A percentile compares a stretch with the other conserved stretches of the same genome.
phyloP scores from a whole-genome alignment of 1,140 invertebrate species.

The Plodia interpunctella region DNA sequence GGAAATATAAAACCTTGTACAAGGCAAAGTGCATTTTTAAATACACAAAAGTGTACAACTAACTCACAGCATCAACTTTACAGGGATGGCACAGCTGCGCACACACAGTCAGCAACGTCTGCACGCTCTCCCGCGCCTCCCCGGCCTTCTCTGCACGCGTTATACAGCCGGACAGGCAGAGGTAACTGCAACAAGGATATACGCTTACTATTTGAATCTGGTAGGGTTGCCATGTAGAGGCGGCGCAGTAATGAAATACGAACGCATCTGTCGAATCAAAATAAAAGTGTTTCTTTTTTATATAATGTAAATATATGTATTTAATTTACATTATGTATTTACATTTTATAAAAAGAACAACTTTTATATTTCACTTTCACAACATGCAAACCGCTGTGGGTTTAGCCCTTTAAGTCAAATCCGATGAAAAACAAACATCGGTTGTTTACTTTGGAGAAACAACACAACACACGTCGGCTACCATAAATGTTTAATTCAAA shows the following conservation, averaged over 20 bases:
- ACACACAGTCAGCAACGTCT: constrained; percentile 56
- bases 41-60: not conserved
- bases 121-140: constrained; percentile 50
- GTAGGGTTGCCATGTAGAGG: too few relatives aligned
- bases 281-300: too few relatives aligned
- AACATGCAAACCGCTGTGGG: not conserved
- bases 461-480: constrained; percentile 10
- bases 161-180: constrained; percentile 52
- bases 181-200: constrained; percentile 58
- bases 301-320: too few relatives aligned
- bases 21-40: too few relatives aligned
- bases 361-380: too few relatives aligned
- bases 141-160: constrained; percentile 41
- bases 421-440: constrained; percentile 33
- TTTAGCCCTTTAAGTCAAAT: constrained; percentile 19
- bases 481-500: not conserved
- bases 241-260: too few relatives aligned
- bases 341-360: too few relatives aligned
- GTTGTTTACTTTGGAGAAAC: constrained; percentile 9
- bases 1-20: too few relatives aligned
- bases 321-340: too few relatives aligned
- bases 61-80: constrained; percentile 43
- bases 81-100: constrained; percentile 52
- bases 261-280: too few relatives aligned
- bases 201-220: too few relatives aligned